Conservation (phyloP, 2,113 vertebrate genomes). For the Columba livia region DNA sequence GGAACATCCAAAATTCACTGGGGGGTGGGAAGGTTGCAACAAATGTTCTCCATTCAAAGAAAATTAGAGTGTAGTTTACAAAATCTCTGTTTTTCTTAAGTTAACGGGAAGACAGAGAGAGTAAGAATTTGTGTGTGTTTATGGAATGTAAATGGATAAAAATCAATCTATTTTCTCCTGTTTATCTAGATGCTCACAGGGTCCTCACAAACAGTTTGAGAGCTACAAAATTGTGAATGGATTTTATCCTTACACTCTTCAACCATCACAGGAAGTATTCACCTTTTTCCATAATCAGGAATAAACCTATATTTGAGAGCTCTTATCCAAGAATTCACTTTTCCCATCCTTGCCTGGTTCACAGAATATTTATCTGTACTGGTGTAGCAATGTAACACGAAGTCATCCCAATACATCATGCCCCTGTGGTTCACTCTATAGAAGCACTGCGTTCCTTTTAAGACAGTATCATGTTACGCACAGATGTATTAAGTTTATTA, state of each 20-base stretch:
- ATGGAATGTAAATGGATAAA: background rate
- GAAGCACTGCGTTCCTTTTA: background rate
- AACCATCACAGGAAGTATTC: background rate
- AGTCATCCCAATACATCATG: background rate
- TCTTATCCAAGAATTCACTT: background rate
- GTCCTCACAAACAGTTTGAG: background rate
- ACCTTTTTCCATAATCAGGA: background rate
- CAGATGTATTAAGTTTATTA: background rate
- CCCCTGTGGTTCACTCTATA: background rate
- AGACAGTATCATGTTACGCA: background rate
- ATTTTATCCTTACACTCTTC: background rate
- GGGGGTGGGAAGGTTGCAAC: rapidly evolving
- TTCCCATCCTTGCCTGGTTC: background rate
- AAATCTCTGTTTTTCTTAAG: background rate
- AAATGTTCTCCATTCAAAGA: background rate
- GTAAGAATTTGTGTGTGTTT: background rate
- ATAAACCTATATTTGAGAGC: background rate
- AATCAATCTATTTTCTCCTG: background rate
- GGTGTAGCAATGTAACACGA: background rate
- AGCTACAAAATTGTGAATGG: background rate
- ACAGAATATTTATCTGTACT: background rate
- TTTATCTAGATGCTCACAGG: background rate
- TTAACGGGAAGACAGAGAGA: background rate
- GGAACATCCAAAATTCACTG: background rate
- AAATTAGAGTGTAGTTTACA: background rate